Base-by-base conservation (phyloP, 92 coral and sea anemone species). In the Phenganax marumi region DNA sequence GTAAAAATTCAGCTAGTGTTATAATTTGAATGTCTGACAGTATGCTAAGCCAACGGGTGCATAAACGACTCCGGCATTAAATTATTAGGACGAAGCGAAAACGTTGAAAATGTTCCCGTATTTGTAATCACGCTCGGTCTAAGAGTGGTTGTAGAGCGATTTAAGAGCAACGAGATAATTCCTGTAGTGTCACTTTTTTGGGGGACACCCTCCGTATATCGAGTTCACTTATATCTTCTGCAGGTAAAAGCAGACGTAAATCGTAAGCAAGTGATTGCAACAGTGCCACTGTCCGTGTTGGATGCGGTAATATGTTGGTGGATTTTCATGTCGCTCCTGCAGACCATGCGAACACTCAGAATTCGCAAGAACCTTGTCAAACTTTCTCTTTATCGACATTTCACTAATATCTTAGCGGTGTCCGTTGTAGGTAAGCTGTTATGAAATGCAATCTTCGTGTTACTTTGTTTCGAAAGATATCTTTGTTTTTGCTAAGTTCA, bases 281-380 rank as follows among this genome's bases (percentile, higher is more conserved):
- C 91, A 25, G 84, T 95, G 24, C 98, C 98, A 10, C 79, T 95
- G 52, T 97, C 98, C 26, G 96, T 95, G 70, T 93, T 95, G 14
- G 98, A 95, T 86, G 97, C 97, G 12, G 97, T 93, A 24, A 95
- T 95, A 76, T 95, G 98, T 63, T 95, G 98, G 98, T 95, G 98
- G 98, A 95, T 95, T 13, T 95, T 95, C 89, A 95, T 95, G 98
- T 92, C 98, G 11, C 83, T 95, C 76, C 94, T 95, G 17, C 98
- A 95, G 79, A 95, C 98, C 47, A 95, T 93, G 11, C 81, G 98
- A 70, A 95, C 98, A 12, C 88, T 95, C 50, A 93, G 96, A 72
- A 95, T 95, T 87, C 89, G 98, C 58, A 87, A 97, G 66, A 92
- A 95, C 58, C 66, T 95, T 50, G 89, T 95, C 79, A 95, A 95